Evolutionary conservation across 2,113 vertebrate genomes (phyloP), one percentile per base, ranked within the genome.

Genomic region (Arvicanthis niloticus): DNA sequence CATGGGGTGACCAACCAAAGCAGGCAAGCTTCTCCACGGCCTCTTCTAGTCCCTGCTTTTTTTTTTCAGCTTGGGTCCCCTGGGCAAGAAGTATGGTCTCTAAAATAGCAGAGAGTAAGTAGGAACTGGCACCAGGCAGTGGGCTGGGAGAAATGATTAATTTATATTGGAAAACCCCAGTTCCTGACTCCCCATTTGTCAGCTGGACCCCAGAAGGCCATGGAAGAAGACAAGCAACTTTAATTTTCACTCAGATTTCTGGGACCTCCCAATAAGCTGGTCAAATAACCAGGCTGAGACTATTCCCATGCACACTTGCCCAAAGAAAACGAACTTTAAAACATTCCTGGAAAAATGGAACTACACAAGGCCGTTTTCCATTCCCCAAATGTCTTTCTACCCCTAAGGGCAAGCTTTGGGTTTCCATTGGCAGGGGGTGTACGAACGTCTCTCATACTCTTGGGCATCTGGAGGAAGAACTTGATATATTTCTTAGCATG

Each of bases 201-300:
- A 96, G 92, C 81, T 91, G 91, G 87, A 95, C 94, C 89, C 87
- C 92, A 97, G 95, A 97, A 97, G 88, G 89, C 94, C 93, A 94
- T 78, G 93, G 91, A 93, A 95, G 95, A 98, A 95, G 96, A 97
- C 95, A 95, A 92, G 96, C 48, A 56, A 93, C 82, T 97, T 93
- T 86, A 94, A 94, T 93, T 98, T 97, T 96, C 84, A 97, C 62
- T 96, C 80, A 0, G 17, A 96, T 95, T 96, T 96, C 96, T 96
- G 87, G 84, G 98, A 97, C 97, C 98, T 97, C 97, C 97, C 98
- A 98, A 93, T 78, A 97, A 97, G 96, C 80, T 97, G 96, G 97
- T 96, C 96, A 93, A 96, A 89, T 88, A 97, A 93, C 68, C 91
- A 91, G 89, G 91, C 98, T 95, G 95, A 98, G 94, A 96, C 91